A percentile compares a stretch with the other conserved stretches of the same genome.
Conservation (phyloP, 2,888 invertebrate genomes). For the Thysanoteuthis rhombus region DNA sequence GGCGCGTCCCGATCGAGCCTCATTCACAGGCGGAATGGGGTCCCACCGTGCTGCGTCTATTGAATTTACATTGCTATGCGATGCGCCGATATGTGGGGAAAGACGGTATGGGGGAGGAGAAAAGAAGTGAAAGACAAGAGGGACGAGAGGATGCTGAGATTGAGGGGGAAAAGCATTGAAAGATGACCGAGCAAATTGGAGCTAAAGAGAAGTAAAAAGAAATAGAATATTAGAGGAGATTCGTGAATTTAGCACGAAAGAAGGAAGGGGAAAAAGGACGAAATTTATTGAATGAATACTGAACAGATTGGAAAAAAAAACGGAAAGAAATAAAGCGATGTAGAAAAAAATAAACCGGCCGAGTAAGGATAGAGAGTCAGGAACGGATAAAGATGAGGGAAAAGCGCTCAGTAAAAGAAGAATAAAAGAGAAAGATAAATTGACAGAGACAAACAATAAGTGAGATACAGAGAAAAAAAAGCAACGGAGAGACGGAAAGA, state of each 20-base stretch:
- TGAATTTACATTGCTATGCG: neutral
- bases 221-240: neutral
- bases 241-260: neutral
- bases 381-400: neutral
- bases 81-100: neutral
- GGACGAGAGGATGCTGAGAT: neutral
- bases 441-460: neutral
- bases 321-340: neutral
- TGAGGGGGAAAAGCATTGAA: neutral
- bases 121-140: neutral
- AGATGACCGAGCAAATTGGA: neutral
- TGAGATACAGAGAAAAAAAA: neutral
- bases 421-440: neutral
- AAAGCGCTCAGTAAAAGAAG: neutral
- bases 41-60: neutral
- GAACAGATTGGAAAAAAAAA: neutral
- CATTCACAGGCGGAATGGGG: constrained; percentile 12
- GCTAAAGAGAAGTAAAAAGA: neutral
- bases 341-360: neutral
- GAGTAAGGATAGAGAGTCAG: neutral
- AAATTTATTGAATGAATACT: neutral
- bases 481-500: neutral
- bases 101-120: neutral
- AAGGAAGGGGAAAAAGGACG: neutral
- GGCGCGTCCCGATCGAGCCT: neutral